These are phyloP conservation scores for Oxystoma pomonae DNA, from an alignment of 2,888 invertebrate genomes.

Conservation along the genomic window DNA sequence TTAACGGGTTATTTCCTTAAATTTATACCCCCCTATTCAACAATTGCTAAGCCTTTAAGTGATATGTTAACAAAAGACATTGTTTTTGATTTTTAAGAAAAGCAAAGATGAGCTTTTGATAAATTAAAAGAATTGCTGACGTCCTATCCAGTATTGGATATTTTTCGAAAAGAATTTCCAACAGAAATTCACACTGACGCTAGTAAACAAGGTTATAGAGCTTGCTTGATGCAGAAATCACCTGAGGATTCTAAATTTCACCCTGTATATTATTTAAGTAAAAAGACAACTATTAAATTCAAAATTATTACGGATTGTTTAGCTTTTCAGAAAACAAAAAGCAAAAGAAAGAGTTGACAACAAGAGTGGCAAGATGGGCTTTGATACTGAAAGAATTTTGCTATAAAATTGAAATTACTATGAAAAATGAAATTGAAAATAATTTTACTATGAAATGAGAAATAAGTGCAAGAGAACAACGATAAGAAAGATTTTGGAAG, in stretches of 20 bases:
- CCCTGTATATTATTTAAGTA: constrained; percentile 36
- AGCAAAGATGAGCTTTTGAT: background rate
- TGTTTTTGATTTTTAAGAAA: constrained; percentile 14
- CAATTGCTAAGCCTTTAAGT: constrained; percentile 34
- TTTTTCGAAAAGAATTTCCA: constrained; percentile 26
- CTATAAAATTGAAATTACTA: constrained; percentile 33
- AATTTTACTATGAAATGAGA: background rate
- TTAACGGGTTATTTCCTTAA: constrained; percentile 33
- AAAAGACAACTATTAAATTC: constrained; percentile 31
- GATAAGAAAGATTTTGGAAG: constrained; percentile 1
- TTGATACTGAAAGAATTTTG: constrained; percentile 33
- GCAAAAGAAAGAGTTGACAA: constrained; percentile 32
- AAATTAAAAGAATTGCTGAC: constrained; percentile 20
- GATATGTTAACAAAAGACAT: constrained; percentile 29
- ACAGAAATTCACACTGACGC: constrained; percentile 34
- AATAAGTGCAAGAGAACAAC: too few relatives aligned
- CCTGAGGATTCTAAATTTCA: constrained; percentile 27
- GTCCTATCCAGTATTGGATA: constrained; percentile 20
- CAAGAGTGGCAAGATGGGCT: constrained; percentile 37
- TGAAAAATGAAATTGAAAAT: constrained; percentile 9
- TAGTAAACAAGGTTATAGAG: constrained; percentile 23
- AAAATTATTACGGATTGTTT: constrained; percentile 19
- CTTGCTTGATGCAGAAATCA: constrained; percentile 30
- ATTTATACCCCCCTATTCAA: constrained; percentile 33
- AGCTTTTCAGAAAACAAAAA: constrained; percentile 28